Base-by-base conservation (phyloP, 2,113 vertebrate species). In the Cisticola juncidis region DNA sequence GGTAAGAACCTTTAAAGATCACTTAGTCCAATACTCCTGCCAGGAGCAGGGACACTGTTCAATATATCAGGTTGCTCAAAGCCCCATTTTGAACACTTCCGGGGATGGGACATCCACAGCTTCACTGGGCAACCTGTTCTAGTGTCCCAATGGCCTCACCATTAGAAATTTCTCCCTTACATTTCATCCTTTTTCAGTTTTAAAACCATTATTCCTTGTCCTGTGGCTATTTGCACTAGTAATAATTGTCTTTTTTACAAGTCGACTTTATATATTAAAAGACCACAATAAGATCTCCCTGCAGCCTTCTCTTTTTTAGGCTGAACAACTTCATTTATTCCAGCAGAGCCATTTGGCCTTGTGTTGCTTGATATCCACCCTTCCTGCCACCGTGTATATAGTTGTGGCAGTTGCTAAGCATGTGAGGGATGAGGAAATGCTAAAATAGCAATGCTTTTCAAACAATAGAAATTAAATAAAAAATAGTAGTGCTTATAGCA, bases 401-500 rank as follows among this genome's bases (percentile, higher is more conserved):
- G 57, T 19, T 77, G 48, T 66, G 48, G 80, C 57, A 78, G 74
- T 86, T 90, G 80, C 91, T 93, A 62, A 91, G 69, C n/a, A 7
- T 65, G 36, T 64, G 31, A 68, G 61, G 79, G 61, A 61, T 53
- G n/a, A 94, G 89, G 91, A 96, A 96, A 86, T 94, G 79, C 94
- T 90, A 83, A 94, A 94, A 96, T 94, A 88, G 72, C 40, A 72
- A 13, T 47, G 25, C 44, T 90, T 92, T 78, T 66, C 62, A 78
- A 81, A 81, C 83, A 95, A 92, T 60, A 45, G 60, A 69, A 94
- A 47, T 91, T 28, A 91, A 92, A 88, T 66, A 79, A 88, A 95
- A 91, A 78, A 84, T 9, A 45, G 12, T 47, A 54, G 33, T n/a
- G 26, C 85, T 82, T 86, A 86, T 73, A 90, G 71, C 68, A 74